Conservation (phyloP, 2,113 vertebrate species). For the Nerophis lumbriciformis region DNA sequence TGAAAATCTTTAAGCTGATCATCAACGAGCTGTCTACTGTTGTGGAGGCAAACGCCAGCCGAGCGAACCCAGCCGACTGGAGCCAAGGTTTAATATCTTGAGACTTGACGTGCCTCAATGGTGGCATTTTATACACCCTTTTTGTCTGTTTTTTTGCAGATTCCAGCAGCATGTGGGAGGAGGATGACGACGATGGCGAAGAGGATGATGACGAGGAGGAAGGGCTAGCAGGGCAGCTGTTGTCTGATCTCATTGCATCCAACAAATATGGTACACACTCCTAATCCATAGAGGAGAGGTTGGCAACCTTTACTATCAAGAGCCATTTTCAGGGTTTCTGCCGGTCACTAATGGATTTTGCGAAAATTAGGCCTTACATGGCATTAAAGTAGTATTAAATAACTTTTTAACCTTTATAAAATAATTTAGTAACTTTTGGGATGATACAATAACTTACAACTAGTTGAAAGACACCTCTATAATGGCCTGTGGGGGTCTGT, state of each 20-base stretch:
- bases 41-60: constrained; percentile 87
- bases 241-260: constrained; percentile 92
- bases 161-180: constrained; percentile 93
- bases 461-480: too few relatives aligned
- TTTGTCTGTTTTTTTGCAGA: constrained; percentile 62
- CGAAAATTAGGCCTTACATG: too few relatives aligned
- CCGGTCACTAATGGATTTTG: too few relatives aligned
- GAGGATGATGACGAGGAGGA: constrained; percentile 86
- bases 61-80: constrained; percentile 84
- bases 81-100: constrained; percentile 75
- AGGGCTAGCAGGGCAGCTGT: constrained; percentile 85
- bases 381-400: too few relatives aligned
- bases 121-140: constrained; percentile 3
- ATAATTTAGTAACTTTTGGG: too few relatives aligned
- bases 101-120: not conserved
- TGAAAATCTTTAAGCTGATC: constrained; percentile 95
- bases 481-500: too few relatives aligned
- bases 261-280: constrained; percentile 85
- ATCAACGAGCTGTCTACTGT: constrained; percentile 94
- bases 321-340: too few relatives aligned
- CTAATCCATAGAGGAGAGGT: not conserved
- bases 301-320: too few relatives aligned
- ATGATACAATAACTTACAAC: too few relatives aligned
- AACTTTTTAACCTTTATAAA: too few relatives aligned
- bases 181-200: constrained; percentile 81